phyloP scores from a whole-genome alignment of 2,113 vertebrate species.

The Xiphophorus maculatus region DNA sequence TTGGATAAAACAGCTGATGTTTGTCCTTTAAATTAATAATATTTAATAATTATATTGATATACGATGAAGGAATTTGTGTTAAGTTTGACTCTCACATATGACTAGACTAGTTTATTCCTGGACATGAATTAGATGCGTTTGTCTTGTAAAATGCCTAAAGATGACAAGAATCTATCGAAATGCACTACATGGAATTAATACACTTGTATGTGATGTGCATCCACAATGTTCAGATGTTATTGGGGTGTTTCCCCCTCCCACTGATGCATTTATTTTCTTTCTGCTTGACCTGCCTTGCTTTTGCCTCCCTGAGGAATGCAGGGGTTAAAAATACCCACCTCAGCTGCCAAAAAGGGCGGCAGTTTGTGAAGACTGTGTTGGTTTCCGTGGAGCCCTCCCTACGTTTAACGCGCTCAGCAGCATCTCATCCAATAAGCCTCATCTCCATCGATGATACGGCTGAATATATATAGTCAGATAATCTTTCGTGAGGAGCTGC shows the following conservation, averaged over 20 bases:
- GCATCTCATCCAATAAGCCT: slow-evolving; percentile 66
- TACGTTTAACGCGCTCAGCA: slow-evolving; percentile 19
- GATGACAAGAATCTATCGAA: not conserved
- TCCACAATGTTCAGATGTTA: slow-evolving; percentile 5
- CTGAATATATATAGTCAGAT: slow-evolving; percentile 71
- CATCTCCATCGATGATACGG: slow-evolving; percentile 66
- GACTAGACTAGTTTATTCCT: not conserved
- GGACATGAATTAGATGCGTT: not conserved
- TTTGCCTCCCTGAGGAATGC: slow-evolving; percentile 23
- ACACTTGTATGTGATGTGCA: not conserved
- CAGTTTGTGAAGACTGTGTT: slow-evolving; percentile 20
- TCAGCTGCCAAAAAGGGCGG: slow-evolving; percentile 27
- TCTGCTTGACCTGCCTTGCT: slow-evolving; percentile 45
- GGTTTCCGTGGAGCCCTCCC: slow-evolving; percentile 3
- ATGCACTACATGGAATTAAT: not conserved
- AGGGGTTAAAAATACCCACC: slow-evolving; percentile 53
- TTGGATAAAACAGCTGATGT: not conserved
- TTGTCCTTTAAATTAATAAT: not conserved
- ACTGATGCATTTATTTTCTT: slow-evolving; percentile 43
- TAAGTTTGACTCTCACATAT: not conserved
- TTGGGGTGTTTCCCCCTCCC: not conserved
- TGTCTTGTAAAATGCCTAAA: not conserved
- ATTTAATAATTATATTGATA: too few species aligned
- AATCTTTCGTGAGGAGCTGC: slow-evolving; percentile 70
- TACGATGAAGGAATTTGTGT: not conserved